These are phyloP conservation scores for Clarias platycephalus DNA, from an alignment of 2,797 vertebrate species.

Conservation along the genomic window DNA sequence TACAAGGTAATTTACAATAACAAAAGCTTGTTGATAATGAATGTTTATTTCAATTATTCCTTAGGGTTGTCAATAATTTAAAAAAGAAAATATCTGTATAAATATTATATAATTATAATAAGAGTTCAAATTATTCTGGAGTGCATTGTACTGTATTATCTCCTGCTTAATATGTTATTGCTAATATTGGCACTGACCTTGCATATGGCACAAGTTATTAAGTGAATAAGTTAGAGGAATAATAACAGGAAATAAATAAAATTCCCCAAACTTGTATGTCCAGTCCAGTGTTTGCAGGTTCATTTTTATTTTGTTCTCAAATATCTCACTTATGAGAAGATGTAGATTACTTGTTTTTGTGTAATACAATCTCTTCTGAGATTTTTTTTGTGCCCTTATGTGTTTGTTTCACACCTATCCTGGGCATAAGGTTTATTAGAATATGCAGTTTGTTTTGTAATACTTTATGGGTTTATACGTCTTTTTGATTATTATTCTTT, in stretches of 20 bases:
- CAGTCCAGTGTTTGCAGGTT: neutral
- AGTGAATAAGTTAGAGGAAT: too few relatives aligned
- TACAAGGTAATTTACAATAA: neutral
- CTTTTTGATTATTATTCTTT: neutral
- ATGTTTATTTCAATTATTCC: neutral
- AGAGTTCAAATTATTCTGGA: neutral
- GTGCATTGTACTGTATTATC: neutral
- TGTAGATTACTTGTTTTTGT: neutral
- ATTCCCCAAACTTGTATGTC: neutral
- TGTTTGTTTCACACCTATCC: neutral
- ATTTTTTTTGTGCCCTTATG: neutral
- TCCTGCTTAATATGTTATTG: constrained; percentile 1
- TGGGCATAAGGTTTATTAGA: neutral
- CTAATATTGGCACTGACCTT: neutral
- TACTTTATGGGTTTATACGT: neutral
- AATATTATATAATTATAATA: neutral
- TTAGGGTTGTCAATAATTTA: neutral
- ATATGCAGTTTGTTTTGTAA: neutral
- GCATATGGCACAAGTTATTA: neutral
- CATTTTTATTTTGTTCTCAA: neutral
- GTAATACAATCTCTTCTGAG: neutral
- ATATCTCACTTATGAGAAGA: neutral
- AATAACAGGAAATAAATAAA: too few relatives aligned
- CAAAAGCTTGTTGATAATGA: neutral
- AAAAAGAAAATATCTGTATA: neutral